phyloP scores from a whole-genome alignment of 2,113 vertebrate species.

The Sclerurus mexicanus region DNA sequence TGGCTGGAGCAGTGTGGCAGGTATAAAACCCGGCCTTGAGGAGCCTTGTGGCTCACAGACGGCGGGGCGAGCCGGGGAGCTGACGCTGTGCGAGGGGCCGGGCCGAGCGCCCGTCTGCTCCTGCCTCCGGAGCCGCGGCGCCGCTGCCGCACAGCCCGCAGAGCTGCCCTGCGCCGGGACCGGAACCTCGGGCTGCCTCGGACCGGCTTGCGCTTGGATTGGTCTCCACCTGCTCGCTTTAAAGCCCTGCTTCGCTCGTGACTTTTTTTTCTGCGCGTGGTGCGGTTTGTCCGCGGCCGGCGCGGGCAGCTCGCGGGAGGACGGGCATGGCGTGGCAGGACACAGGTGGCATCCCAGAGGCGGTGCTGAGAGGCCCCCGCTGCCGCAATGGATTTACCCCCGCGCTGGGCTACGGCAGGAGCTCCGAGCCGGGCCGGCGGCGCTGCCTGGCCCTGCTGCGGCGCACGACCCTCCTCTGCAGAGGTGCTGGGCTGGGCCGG shows the following conservation, averaged over 20 bases:
- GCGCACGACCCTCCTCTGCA: background rate
- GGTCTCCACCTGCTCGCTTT: background rate
- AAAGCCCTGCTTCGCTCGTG: background rate
- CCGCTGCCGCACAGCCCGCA: background rate
- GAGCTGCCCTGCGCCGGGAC: background rate
- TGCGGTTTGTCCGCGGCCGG: background rate
- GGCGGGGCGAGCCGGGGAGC: background rate
- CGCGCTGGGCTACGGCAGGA: background rate
- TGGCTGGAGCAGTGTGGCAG: background rate
- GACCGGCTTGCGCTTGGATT: background rate
- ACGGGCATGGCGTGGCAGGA: background rate
- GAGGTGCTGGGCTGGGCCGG: background rate
- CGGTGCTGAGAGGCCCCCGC: background rate
- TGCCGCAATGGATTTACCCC: background rate
- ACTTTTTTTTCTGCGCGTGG: background rate
- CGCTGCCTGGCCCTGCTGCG: background rate
- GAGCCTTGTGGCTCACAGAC: background rate
- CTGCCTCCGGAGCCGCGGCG: background rate
- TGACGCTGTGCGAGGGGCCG: accelerated
- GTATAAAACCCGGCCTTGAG: accelerated
- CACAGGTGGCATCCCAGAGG: background rate
- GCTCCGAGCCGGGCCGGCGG: background rate
- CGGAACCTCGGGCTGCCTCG: no score
- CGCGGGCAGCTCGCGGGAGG: background rate
- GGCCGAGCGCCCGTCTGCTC: accelerated